Evolutionary conservation across 1,140 invertebrate species (phyloP).

Genomic region (Sesamia nonagrioides): DNA sequence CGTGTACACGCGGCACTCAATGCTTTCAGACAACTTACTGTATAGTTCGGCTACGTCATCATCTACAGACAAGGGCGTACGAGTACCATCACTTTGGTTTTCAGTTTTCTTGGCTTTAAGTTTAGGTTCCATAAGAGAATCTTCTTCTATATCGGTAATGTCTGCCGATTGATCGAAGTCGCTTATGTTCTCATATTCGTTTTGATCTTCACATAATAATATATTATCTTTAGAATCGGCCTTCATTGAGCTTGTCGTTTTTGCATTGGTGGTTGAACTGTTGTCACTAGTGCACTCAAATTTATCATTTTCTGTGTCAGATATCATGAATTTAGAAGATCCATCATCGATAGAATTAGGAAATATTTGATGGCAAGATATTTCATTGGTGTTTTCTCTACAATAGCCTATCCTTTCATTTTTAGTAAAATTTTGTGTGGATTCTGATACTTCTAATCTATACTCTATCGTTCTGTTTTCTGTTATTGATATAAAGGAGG

Average conservation of each 20-base stretch:
- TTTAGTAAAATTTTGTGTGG: background rate
- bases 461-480: conserved; percentile 73
- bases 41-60: conserved; percentile 75
- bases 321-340: conserved; percentile 63
- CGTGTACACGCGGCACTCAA: conserved; percentile 54
- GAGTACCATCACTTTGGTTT: conserved; percentile 60
- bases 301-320: conserved; percentile 57
- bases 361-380: conserved; percentile 48
- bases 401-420: conserved; percentile 4
- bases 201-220: conserved; percentile 48
- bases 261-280: conserved; percentile 52
- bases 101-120: conserved; percentile 45
- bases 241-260: conserved; percentile 60
- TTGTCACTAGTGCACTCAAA: conserved; percentile 46
- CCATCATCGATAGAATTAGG: conserved; percentile 62
- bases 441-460: conserved; percentile 57
- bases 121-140: conserved; percentile 70
- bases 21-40: conserved; percentile 65
- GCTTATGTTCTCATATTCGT: conserved; percentile 58
- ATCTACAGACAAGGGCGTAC: conserved; percentile 67
- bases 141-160: conserved; percentile 75
- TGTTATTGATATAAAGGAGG: conserved; percentile 73
- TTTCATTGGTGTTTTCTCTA: conserved; percentile 5
- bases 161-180: conserved; percentile 61
- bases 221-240: conserved; percentile 60